Conservation (phyloP, 2,797 vertebrate species). For the Trachurus trachurus region DNA sequence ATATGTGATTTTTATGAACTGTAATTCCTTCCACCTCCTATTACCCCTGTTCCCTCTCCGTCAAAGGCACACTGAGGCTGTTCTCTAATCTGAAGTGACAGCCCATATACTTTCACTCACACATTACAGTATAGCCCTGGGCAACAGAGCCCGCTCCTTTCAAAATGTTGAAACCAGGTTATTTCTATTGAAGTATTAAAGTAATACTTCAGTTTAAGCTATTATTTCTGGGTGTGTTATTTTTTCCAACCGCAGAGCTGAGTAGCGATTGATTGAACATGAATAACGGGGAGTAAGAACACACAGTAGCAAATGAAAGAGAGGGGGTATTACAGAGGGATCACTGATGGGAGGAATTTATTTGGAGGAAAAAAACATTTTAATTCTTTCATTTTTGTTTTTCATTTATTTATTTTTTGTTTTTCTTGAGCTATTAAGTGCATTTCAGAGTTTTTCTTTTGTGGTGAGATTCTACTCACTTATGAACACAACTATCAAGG, state of each 20-base stretch:
- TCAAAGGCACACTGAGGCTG: conserved; percentile 93
- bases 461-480: not conserved
- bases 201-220: conserved; percentile 98
- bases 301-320: conserved; percentile 6
- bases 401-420: not conserved
- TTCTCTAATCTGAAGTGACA: conserved; percentile 98
- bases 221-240: conserved; percentile 89
- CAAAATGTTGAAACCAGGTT: conserved; percentile 98
- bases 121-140: conserved; percentile 95
- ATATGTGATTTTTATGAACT: conserved; percentile 94
- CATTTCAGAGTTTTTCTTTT: not conserved
- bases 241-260: conserved; percentile 58
- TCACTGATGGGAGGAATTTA: not conserved
- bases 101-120: conserved; percentile 96
- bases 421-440: not conserved
- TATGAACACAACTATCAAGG: not conserved
- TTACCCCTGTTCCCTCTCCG: conserved; percentile 94
- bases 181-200: conserved; percentile 99
- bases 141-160: conserved; percentile 93
- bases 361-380: not conserved
- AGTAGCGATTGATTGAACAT: conserved; percentile 62
- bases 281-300: conserved; percentile 36
- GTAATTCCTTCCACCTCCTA: conserved; percentile 95
- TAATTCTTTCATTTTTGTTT: too few species aligned
- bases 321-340: conserved; percentile 4